Evolutionary conservation across 1,140 invertebrate genomes (phyloP), one percentile per base, ranked within the genome.

Genomic region (Mylabris phalerata): DNA sequence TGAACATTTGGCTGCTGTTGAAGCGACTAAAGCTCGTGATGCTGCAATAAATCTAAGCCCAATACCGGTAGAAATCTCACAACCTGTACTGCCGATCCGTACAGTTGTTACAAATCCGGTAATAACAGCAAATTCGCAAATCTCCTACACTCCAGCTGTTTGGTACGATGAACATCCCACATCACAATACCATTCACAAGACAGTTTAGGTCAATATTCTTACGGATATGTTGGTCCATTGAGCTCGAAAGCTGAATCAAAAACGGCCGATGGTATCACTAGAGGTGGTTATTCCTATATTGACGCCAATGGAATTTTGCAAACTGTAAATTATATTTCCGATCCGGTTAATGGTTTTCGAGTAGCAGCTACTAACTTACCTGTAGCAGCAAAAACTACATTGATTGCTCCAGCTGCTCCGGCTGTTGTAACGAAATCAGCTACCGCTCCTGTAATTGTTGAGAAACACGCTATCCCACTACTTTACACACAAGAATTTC

Each of bases 251-350:
- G 78, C 78, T 39, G 85, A 88, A 73, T 75, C 79, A 2, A 79
- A 81, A 57, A 78, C 81, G 9, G 73, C 80, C 48, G 84, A 87
- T 68, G 85, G 85, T 4, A 78, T 82, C 27, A 85, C 84, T 4
- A 79, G 79, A 27, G 85, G 86, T 32, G 81, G 80, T 42, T 88
- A 86, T 70, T 84, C 83, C 52, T 88, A 88, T 66, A 76, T 88
- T 19, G 86, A 89, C 67, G 80, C 81, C 7, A 79, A 86, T 67
- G 85, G 85, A 2, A 71, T 84, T 25, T 64, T 85, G 3, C 85
- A 87, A 69, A 80, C 80, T 25, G 82, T 84, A 13, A 75, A 80
- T 52, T 88, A 88, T 69, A 77, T 85, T 26, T 79, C 85, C 39
- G 84, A 87, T 75, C 77, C 79, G 4, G 74, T 77, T 41, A 77